These are phyloP conservation scores for Drosophila kuntzei DNA, from an alignment of 2,888 invertebrate genomes.

Conservation along the genomic window DNA sequence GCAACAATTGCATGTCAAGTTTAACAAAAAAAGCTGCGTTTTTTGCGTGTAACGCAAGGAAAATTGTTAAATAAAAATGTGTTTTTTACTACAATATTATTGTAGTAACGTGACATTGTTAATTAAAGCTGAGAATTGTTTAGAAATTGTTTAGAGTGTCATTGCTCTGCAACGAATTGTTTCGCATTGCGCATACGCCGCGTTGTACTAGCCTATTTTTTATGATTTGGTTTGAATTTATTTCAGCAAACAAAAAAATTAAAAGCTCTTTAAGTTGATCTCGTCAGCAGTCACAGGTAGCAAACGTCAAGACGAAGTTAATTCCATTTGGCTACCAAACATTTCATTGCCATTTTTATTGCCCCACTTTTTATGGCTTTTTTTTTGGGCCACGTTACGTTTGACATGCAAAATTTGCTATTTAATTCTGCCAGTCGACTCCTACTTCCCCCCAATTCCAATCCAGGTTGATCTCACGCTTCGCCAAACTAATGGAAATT, in stretches of 20 bases:
- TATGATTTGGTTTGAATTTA: slow-evolving; percentile 6
- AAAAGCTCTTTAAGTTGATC: not conserved
- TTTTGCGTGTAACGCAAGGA: slow-evolving; percentile 37
- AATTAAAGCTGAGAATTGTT: slow-evolving; percentile 62
- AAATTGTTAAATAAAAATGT: slow-evolving; percentile 45
- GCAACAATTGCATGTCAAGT: slow-evolving; percentile 48
- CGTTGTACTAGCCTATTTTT: slow-evolving; percentile 9
- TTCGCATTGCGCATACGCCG: slow-evolving; percentile 25
- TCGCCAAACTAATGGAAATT: slow-evolving; percentile 64
- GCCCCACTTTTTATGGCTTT: slow-evolving; percentile 45
- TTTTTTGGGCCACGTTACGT: slow-evolving; percentile 33
- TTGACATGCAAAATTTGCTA: slow-evolving; percentile 63
- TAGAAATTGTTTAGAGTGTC: slow-evolving; percentile 26
- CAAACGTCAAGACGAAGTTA: slow-evolving; percentile 29
- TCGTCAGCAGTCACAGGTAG: slow-evolving; percentile 35
- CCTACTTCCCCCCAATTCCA: slow-evolving; percentile 20
- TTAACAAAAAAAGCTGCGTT: not conserved
- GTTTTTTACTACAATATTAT: slow-evolving; percentile 5
- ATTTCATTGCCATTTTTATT: slow-evolving; percentile 48
- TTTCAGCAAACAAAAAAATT: slow-evolving; percentile 3
- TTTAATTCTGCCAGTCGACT: slow-evolving; percentile 29
- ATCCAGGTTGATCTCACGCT: slow-evolving; percentile 32
- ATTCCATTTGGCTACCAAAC: slow-evolving; percentile 57
- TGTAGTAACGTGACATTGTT: slow-evolving; percentile 62
- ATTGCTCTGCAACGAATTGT: slow-evolving; percentile 30